Evolutionary conservation across 2,888 invertebrate genomes (phyloP).

Genomic region (Epistrophe grossulariae): DNA sequence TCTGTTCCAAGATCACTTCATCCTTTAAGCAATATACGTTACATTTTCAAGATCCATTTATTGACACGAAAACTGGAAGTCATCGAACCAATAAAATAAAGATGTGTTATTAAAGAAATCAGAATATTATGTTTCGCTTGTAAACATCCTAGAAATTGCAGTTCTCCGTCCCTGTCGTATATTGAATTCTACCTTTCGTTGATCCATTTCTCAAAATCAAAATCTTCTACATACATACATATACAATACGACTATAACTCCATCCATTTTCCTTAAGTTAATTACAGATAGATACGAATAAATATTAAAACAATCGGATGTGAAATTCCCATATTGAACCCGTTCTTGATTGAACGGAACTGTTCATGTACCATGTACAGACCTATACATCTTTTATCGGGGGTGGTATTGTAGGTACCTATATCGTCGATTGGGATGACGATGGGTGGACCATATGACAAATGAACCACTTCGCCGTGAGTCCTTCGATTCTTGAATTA

Average conservation of each 20-base stretch:
- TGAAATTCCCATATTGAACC: constrained; percentile 27
- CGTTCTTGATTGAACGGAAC: background rate
- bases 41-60: background rate
- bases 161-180: background rate
- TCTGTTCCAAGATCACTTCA: too few species aligned
- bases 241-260: background rate
- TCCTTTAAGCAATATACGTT: too few species aligned
- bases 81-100: background rate
- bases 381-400: background rate
- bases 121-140: background rate
- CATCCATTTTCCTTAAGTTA: background rate
- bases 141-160: background rate
- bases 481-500: constrained; percentile 50
- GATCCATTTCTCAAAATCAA: constrained; percentile 6
- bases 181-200: constrained; percentile 8
- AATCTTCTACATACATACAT: background rate
- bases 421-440: background rate
- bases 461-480: constrained; percentile 2
- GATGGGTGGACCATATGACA: constrained; percentile 12
- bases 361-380: background rate
- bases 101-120: background rate
- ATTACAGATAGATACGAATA: constrained; percentile 5
- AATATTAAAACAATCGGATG: constrained; percentile 37
- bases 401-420: background rate
- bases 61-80: background rate